Conservation (phyloP, 2,113 vertebrate genomes). For the Carollia perspicillata region DNA sequence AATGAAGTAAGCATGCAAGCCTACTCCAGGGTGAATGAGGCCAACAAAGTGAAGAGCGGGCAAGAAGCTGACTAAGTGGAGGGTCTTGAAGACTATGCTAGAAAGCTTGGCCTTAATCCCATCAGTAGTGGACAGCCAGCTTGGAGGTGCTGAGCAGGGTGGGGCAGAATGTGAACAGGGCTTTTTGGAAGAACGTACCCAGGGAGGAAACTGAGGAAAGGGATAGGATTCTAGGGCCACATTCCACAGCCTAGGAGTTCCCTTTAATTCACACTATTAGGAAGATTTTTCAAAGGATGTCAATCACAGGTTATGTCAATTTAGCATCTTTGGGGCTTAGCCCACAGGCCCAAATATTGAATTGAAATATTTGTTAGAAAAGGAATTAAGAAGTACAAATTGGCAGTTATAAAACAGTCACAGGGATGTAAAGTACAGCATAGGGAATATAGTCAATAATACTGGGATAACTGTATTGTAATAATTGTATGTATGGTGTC, state of each 20-base stretch:
- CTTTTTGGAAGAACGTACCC: not conserved
- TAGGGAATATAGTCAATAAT: not conserved
- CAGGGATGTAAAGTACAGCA: not conserved
- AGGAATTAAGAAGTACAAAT: not conserved
- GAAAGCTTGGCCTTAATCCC: not conserved
- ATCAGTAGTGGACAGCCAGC: not conserved
- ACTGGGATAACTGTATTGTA: not conserved
- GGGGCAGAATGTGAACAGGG: not conserved
- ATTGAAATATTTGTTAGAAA: conserved; percentile 38
- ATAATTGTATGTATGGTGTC: not conserved
- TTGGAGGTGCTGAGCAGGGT: not conserved
- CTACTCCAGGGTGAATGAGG: not conserved
- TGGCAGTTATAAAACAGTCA: not conserved
- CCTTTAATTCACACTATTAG: not conserved
- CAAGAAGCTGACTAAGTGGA: not conserved
- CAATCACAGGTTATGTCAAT: not conserved
- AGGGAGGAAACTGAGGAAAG: not conserved
- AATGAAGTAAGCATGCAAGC: not conserved
- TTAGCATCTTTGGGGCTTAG: not conserved
- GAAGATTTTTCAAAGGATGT: not conserved
- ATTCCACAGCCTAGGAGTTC: not conserved
- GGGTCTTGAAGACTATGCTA: not conserved
- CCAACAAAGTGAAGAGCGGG: not conserved
- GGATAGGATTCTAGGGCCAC: not conserved
- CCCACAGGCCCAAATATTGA: conserved; percentile 9